A percentile compares a stretch with the other conserved stretches of the same genome.
phyloP scores from a whole-genome alignment of 2,888 invertebrate genomes.

The Parapristionchus giblindavisi region DNA sequence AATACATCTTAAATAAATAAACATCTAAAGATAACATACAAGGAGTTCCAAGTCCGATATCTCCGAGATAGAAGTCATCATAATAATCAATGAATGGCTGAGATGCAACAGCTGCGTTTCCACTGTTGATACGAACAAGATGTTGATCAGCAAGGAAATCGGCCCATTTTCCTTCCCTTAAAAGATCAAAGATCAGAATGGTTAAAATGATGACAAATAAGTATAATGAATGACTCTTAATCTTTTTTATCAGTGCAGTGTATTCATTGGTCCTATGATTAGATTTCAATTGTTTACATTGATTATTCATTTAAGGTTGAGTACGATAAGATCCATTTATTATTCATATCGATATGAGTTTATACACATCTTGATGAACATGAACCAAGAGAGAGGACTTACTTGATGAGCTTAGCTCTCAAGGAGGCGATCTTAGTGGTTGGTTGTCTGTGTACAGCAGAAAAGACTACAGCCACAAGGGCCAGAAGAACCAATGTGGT shows the following conservation, averaged over 20 bases:
- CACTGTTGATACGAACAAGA: constrained; percentile 37
- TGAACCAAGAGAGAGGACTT: no score
- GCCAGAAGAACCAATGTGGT: constrained; percentile 47
- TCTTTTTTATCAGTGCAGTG: no score
- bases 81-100: constrained; percentile 60
- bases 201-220: no score
- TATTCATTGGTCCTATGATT: no score
- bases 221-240: no score
- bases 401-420: constrained; percentile 50
- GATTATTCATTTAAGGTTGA: no score
- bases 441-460: constrained; percentile 47
- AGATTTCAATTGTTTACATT: no score
- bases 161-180: constrained; percentile 37
- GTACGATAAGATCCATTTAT: no score
- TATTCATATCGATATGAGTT: no score
- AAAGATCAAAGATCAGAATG: no score
- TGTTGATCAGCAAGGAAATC: constrained; percentile 40
- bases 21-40: constrained; percentile 31
- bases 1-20: not conserved
- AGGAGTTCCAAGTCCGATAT: constrained; percentile 65
- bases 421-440: constrained; percentile 47
- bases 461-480: constrained; percentile 51
- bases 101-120: constrained; percentile 42
- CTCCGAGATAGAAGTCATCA: constrained; percentile 65
- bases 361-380: no score